Percentiles rank a stretch among this genome's conserved stretches.
Conservation (phyloP, 2,888 invertebrate genomes). For the Dorcus hopei region DNA sequence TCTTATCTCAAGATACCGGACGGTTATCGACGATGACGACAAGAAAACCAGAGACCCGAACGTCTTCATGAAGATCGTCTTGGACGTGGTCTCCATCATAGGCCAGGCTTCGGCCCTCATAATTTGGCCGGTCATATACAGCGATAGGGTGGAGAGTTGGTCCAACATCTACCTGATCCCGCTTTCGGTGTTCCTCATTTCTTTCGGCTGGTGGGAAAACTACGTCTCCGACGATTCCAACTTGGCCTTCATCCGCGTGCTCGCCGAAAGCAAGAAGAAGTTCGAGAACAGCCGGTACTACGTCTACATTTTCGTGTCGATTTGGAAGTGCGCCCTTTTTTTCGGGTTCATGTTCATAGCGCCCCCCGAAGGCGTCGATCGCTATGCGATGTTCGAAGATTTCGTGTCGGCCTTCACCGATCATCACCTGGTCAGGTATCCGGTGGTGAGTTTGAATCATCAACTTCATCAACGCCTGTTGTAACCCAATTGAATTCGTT, state of each 20-base stretch:
- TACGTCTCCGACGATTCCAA: slow-evolving; percentile 53
- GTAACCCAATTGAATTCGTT: too few relatives aligned
- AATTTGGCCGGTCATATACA: slow-evolving; percentile 63
- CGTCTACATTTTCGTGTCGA: slow-evolving; percentile 67
- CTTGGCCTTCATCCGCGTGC: slow-evolving; percentile 40
- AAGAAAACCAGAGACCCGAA: slow-evolving; percentile 9
- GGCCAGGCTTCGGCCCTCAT: slow-evolving; percentile 67
- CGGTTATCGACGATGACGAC: neutral
- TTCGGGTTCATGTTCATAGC: slow-evolving; percentile 53
- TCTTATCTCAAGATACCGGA: neutral
- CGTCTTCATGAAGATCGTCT: slow-evolving; percentile 43
- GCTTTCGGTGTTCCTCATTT: slow-evolving; percentile 51
- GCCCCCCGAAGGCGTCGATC: too few relatives aligned
- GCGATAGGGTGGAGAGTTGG: slow-evolving; percentile 36
- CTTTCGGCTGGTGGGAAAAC: slow-evolving; percentile 84
- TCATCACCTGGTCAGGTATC: slow-evolving; percentile 52
- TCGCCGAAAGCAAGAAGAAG: slow-evolving; percentile 44
- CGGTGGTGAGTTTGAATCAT: slow-evolving; percentile 31
- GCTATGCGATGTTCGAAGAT: slow-evolving; percentile 51
- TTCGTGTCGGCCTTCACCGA: slow-evolving; percentile 52
- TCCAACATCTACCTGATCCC: too few relatives aligned
- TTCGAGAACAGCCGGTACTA: slow-evolving; percentile 59
- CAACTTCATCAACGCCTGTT: too few relatives aligned
- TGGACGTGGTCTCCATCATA: slow-evolving; percentile 60
- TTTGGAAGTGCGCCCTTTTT: slow-evolving; percentile 77